A percentile compares a stretch with the other conserved stretches of the same genome.
Conservation (phyloP, 23 tunicate genomes). For the Trididemnum miniatum region DNA sequence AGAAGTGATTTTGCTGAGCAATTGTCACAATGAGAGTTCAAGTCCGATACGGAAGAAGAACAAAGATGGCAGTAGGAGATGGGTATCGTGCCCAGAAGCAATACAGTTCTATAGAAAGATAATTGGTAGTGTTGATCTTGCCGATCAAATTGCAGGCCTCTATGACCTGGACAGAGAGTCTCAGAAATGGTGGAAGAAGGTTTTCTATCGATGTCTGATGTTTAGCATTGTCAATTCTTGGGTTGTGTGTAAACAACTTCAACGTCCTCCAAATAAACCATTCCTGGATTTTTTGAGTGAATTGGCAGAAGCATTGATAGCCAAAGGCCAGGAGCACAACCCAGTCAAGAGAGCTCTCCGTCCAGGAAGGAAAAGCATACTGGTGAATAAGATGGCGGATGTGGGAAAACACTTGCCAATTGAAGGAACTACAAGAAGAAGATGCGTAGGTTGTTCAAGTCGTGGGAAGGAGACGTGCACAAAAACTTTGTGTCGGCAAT, state of each 20-base stretch:
- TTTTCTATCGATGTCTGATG: background rate
- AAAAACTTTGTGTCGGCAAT: no score
- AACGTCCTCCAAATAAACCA: no score
- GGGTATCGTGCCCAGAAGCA: slow-evolving; percentile 8
- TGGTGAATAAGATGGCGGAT: no score
- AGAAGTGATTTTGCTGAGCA: slow-evolving; percentile 21
- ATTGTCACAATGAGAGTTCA: background rate
- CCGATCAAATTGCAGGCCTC: slow-evolving; percentile 23
- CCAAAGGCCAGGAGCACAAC: no score
- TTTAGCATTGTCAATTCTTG: slow-evolving; percentile 14
- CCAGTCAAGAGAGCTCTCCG: no score
- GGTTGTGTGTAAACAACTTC: slow-evolving; percentile 3
- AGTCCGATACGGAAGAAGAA: background rate
- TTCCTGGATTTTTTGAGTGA: no score
- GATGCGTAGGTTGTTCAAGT: no score
- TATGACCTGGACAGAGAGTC: slow-evolving; percentile 26
- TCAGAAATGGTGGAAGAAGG: slow-evolving; percentile 26
- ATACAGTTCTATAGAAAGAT: background rate
- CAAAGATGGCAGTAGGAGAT: background rate
- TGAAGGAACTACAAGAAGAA: no score
- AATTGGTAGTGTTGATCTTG: slow-evolving; percentile 12
- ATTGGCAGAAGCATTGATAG: no score
- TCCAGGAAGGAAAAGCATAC: no score
- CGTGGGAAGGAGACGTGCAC: no score
- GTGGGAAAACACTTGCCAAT: no score